Percentiles rank a stretch among this genome's conserved stretches.
These are phyloP conservation scores for Paedocypris micromegethes DNA, from an alignment of 2,797 vertebrate genomes.

Conservation along the genomic window DNA sequence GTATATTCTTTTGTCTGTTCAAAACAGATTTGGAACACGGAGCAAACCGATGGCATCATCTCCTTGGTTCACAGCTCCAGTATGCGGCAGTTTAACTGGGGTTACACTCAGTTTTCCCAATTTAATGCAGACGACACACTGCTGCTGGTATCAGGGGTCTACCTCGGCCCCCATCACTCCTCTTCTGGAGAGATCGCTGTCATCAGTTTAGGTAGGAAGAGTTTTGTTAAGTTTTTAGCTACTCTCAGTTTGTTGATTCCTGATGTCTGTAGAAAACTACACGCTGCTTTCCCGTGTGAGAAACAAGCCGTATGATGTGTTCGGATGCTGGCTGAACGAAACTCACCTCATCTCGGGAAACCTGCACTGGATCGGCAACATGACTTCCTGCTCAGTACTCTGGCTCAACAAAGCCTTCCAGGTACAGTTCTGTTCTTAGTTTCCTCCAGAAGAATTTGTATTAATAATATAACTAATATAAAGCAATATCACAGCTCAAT, in stretches of 20 bases:
- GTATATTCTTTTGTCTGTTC: no score
- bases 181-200: slow-evolving; percentile 94
- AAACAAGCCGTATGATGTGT: slow-evolving; percentile 96
- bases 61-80: slow-evolving; percentile 88
- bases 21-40: slow-evolving; percentile 86
- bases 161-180: slow-evolving; percentile 86
- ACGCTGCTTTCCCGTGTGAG: slow-evolving; percentile 85
- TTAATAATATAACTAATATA: no score
- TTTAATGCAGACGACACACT: slow-evolving; percentile 93
- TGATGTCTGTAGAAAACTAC: slow-evolving; percentile 77
- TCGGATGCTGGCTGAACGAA: slow-evolving; percentile 97
- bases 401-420: slow-evolving; percentile 99
- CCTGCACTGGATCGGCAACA: slow-evolving; percentile 90
- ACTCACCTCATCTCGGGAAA: slow-evolving; percentile 94
- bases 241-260: background rate
- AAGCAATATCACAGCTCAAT: no score
- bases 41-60: slow-evolving; percentile 71
- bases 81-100: slow-evolving; percentile 96
- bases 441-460: no score
- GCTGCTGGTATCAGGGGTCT: slow-evolving; percentile 87
- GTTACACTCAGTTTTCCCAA: slow-evolving; percentile 98
- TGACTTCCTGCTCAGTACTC: slow-evolving; percentile 96
- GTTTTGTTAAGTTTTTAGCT: background rate
- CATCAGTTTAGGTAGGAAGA: slow-evolving; percentile 82
- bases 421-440: slow-evolving; percentile 61